Evolutionary conservation across 2,888 invertebrate species (phyloP), one percentile per base, ranked within the genome.

Genomic region (Pollenia angustigena): DNA sequence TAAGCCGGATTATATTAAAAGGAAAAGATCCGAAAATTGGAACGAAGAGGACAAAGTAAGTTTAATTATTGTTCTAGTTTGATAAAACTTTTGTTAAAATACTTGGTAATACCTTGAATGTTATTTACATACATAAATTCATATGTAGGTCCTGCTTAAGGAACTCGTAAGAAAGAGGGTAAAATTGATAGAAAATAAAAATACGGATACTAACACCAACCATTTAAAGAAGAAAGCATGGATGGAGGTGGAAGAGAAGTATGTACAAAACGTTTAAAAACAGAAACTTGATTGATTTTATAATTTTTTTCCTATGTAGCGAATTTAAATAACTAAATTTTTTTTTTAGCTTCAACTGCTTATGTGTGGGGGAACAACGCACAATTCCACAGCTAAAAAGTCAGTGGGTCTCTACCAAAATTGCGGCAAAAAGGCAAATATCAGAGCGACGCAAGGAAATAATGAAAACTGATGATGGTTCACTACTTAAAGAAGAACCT

Each of bases 211-310:
- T 3, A 58, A 58, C 6, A 58, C 23, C 23, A 66, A 66, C 11
- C 16, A 66, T 16, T 18, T 14, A 16, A 66, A 66, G 18, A 16
- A 44, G 48, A 66, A 66, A 66, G 46, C 64, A 11, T 66, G 64
- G 64, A n/a, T 46, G 18, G 64, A 66, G 3, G 8, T 62, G n/a
- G 62, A n/a, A 62, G 12, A 46, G 12, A 14, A 12, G 52, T 52
- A 52, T n/a, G 64, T 66, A 46, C 10, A 52, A 52, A 16, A 52
- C n/a, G 16, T 52, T 52, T 50, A n/a, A 18, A 18, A 46, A 18
- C 16, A 14, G 18, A 54, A 54, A 32, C 32, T 6, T 32, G 1
- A 32, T 32, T 6, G 32, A 32, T 32, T 32, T 52, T n/a, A 12
- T n/a, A n/a, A 2, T 52, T 52, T 52, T n/a, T 12, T 60, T 40